Percentiles rank a stretch among this genome's conserved stretches.
These are phyloP conservation scores for Antrozous pallidus DNA, from an alignment of 2,797 vertebrate genomes.

Conservation along the genomic window DNA sequence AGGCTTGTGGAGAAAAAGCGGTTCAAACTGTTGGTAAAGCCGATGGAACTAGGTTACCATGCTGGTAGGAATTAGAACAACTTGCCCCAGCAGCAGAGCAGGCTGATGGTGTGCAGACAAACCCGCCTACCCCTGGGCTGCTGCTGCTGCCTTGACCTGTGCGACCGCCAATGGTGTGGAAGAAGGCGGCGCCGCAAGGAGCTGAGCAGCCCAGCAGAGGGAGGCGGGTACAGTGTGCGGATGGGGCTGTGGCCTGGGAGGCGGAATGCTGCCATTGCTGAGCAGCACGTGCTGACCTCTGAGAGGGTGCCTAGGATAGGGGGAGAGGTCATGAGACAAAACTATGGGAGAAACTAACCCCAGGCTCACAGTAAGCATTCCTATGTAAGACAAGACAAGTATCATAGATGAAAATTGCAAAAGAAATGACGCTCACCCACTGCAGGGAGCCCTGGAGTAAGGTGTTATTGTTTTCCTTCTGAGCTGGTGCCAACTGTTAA, in stretches of 20 bases:
- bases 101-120: not conserved
- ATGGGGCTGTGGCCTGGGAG: not conserved
- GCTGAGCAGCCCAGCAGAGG: not conserved
- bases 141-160: not conserved
- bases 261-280: not conserved
- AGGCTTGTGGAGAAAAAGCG: not conserved
- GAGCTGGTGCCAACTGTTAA: fast-evolving
- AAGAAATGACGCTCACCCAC: not conserved
- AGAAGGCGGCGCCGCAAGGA: not conserved
- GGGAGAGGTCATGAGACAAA: not conserved
- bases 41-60: not conserved
- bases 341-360: not conserved
- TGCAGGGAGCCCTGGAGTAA: not conserved
- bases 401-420: not conserved
- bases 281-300: not conserved
- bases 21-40: constrained; percentile 35
- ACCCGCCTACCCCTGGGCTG: not conserved
- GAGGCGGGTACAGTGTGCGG: not conserved
- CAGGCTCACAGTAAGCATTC: not conserved
- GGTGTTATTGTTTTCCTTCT: not conserved
- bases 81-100: not conserved
- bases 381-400: not conserved
- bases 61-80: not conserved
- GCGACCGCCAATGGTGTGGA: not conserved
- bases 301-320: not conserved